Conservation (phyloP, 2,797 vertebrate genomes). For the Hippocampus kuda region DNA sequence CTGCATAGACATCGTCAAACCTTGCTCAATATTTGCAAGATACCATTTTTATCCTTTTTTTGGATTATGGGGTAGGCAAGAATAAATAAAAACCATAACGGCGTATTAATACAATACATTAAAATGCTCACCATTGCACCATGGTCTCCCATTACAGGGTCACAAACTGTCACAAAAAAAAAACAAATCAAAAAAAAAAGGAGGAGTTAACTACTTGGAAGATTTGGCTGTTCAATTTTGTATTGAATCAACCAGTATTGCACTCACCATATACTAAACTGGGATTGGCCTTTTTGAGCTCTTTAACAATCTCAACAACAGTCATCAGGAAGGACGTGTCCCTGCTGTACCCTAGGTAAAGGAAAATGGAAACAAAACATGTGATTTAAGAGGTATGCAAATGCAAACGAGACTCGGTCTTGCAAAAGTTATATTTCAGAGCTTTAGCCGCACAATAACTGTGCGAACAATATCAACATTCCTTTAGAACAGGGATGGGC, state of each 20-base stretch:
- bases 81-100: not conserved
- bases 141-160: slow-evolving; percentile 95
- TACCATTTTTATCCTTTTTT: not conserved
- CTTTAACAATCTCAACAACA: slow-evolving; percentile 88
- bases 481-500: too few species aligned
- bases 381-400: not conserved
- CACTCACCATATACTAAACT: slow-evolving; percentile 82
- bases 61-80: not conserved
- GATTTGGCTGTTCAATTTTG: not conserved
- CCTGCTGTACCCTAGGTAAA: slow-evolving; percentile 77
- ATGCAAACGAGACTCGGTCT: not conserved
- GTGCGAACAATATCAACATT: not conserved
- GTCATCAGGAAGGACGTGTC: slow-evolving; percentile 85
- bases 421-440: not conserved
- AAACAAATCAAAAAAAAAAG: not conserved
- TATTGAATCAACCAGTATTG: not conserved
- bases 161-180: slow-evolving; percentile 73
- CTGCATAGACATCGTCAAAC: not conserved
- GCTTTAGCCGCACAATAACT: not conserved
- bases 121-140: slow-evolving; percentile 79
- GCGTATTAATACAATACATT: too few species aligned
- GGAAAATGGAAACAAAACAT: not conserved
- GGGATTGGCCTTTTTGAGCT: slow-evolving; percentile 81
- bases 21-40: not conserved
- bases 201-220: not conserved